Conservation (phyloP, 2,797 vertebrate species). For the Platalea minor region DNA sequence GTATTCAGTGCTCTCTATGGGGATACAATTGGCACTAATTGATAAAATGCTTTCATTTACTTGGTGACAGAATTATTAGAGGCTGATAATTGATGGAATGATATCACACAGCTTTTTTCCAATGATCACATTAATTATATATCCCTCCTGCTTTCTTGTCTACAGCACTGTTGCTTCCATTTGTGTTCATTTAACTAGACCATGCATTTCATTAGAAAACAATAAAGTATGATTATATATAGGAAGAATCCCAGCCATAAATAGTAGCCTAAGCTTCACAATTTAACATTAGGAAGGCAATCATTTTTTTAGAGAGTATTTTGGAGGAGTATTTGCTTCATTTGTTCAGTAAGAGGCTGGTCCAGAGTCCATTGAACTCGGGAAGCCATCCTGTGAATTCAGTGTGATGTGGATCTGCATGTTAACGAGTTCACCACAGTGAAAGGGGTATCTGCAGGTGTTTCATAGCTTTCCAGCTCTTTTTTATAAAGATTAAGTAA, state of each 20-base stretch:
- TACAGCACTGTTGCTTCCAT: neutral
- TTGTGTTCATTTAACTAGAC: constrained; percentile 15
- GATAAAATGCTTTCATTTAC: constrained; percentile 57
- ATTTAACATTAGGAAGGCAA: neutral
- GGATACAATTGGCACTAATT: constrained; percentile 34
- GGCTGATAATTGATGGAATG: constrained; percentile 40
- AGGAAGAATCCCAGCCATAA: neutral
- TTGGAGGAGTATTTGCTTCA: neutral
- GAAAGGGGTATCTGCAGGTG: neutral
- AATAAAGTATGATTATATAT: neutral
- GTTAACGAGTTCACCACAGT: neutral
- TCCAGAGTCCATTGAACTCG: neutral
- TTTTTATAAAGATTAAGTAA: neutral
- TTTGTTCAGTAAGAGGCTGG: neutral
- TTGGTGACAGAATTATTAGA: constrained; percentile 51
- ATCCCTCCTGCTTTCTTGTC: constrained; percentile 18
- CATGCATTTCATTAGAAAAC: constrained; percentile 19
- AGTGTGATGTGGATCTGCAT: neutral
- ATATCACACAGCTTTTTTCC: constrained; percentile 18
- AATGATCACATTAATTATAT: constrained; percentile 49
- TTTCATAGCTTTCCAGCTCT: neutral
- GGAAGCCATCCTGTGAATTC: neutral
- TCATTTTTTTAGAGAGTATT: neutral
- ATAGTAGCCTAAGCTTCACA: neutral
- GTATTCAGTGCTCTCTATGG: neutral